Percentiles rank a stretch among this genome's conserved stretches.
Evolutionary conservation across 2,888 invertebrate species (phyloP).

Genomic region (Lasioglossum oenotherae): DNA sequence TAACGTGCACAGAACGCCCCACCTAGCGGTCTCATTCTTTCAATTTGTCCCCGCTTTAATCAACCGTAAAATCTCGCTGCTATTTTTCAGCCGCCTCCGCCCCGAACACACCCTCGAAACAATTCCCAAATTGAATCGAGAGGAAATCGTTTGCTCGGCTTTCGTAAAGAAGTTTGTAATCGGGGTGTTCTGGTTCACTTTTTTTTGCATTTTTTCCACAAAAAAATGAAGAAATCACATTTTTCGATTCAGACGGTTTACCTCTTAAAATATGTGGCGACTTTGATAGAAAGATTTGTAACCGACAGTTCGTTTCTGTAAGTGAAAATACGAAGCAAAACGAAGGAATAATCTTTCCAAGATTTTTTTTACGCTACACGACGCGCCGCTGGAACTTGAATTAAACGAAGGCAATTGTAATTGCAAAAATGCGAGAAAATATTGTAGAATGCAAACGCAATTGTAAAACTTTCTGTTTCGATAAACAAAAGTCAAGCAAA

Average conservation of each 20-base stretch:
- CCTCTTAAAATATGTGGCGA: neutral
- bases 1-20: constrained; percentile 12
- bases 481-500: neutral
- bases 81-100: neutral
- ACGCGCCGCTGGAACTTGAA: neutral
- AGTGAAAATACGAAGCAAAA: neutral
- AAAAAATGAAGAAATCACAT: neutral
- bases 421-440: neutral
- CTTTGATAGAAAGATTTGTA: neutral
- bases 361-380: neutral
- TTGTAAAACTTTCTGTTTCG: neutral
- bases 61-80: neutral
- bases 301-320: neutral
- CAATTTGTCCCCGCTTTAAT: constrained; percentile 16
- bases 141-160: neutral
- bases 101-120: neutral
- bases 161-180: neutral
- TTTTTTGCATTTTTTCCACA: neutral
- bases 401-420: neutral
- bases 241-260: too few relatives aligned
- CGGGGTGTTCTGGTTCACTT: neutral
- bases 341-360: neutral
- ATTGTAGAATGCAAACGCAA: neutral
- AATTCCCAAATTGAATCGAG: neutral
- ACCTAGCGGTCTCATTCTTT: constrained; percentile 6